Conservation (phyloP, 2,888 invertebrate species). For the Romanomermis culicivorax region DNA sequence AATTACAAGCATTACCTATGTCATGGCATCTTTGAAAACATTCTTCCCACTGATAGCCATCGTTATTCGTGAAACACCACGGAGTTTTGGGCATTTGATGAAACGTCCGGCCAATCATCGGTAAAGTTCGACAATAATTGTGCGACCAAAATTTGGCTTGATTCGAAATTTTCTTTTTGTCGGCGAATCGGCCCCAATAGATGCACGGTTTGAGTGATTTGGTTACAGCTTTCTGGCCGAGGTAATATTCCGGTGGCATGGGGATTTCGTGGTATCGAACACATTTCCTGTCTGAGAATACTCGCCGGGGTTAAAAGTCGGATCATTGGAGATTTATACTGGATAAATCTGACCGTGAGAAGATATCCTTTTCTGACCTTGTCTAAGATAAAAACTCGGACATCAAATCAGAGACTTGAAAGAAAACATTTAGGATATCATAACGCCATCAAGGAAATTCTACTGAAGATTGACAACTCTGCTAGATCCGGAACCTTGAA, state of each 20-base stretch:
- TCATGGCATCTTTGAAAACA: not conserved
- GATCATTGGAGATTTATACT: too few species aligned
- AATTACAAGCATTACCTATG: not conserved
- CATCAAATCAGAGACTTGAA: too few species aligned
- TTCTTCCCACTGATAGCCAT: not conserved
- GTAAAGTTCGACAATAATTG: not conserved
- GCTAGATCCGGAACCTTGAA: too few species aligned
- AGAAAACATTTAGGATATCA: too few species aligned
- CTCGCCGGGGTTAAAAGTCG: too few species aligned
- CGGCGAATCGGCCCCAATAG: not conserved
- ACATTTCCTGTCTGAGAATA: not conserved
- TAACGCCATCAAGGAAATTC: too few species aligned
- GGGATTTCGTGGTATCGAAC: not conserved
- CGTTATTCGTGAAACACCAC: not conserved
- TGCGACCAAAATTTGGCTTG: not conserved
- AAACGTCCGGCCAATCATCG: not conserved
- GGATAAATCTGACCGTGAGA: too few species aligned
- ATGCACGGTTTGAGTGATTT: not conserved
- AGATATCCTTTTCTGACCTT: too few species aligned
- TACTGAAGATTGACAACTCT: too few species aligned
- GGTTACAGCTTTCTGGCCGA: not conserved
- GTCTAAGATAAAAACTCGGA: too few species aligned
- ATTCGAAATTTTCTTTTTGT: not conserved
- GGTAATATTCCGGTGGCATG: not conserved
- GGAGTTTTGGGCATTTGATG: not conserved